A percentile compares a stretch with the other conserved stretches of the same genome.
phyloP scores from a whole-genome alignment of 2,797 vertebrate genomes.

The Prionace glauca region DNA sequence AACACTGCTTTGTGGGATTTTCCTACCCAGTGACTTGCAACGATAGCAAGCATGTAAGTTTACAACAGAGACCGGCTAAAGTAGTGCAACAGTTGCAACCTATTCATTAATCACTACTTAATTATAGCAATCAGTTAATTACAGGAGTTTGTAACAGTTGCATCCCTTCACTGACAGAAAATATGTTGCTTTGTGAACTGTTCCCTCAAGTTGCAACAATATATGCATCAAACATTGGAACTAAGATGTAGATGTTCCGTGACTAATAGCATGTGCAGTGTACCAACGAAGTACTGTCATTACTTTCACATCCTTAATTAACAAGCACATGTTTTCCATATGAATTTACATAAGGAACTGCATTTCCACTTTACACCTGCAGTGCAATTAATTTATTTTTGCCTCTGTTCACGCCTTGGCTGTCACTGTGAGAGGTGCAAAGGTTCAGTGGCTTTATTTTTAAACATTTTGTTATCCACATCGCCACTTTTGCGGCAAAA shows the following conservation, averaged over 20 bases:
- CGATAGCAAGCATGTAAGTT: neutral
- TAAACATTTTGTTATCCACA: neutral
- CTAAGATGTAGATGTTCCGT: slow-evolving; percentile 8
- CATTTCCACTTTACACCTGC: neutral
- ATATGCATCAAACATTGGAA: slow-evolving; percentile 10
- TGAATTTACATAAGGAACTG: slow-evolving; percentile 19
- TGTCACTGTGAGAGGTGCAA: neutral
- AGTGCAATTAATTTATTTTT: slow-evolving; percentile 2
- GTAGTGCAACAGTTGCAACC: neutral
- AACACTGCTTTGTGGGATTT: neutral
- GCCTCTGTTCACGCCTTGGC: neutral
- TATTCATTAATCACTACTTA: slow-evolving; percentile 20
- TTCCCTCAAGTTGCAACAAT: neutral
- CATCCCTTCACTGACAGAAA: slow-evolving; percentile 1
- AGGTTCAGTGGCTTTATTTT: slow-evolving; percentile 7
- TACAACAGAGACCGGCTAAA: neutral
- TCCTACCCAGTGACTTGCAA: neutral
- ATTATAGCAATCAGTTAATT: slow-evolving; percentile 31
- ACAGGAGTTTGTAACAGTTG: slow-evolving; percentile 21
- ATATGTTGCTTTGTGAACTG: slow-evolving; percentile 27
- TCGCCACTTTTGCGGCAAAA: neutral
- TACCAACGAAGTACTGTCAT: slow-evolving; percentile 20
- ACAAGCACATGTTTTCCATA: slow-evolving; percentile 7
- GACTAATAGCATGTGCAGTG: slow-evolving; percentile 30
- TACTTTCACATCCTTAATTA: slow-evolving; percentile 30